Conservation (phyloP, 1,140 invertebrate genomes). For the Eufriesea mexicana region DNA sequence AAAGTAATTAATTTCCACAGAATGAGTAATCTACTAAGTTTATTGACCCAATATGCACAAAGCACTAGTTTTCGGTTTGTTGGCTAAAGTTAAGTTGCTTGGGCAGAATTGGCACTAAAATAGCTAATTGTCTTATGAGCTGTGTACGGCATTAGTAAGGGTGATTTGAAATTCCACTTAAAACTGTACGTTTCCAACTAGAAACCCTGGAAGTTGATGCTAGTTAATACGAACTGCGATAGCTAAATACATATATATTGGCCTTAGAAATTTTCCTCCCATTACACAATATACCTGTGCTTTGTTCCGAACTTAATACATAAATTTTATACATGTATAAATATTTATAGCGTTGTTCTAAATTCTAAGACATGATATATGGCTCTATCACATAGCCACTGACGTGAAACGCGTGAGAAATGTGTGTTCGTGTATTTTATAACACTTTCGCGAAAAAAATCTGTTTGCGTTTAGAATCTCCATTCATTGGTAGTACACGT, state of each 20-base stretch:
- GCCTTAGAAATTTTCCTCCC: not conserved
- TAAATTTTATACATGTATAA: too few relatives aligned
- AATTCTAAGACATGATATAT: too few relatives aligned
- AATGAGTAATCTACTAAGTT: not conserved
- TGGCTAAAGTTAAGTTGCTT: not conserved
- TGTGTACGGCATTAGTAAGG: not conserved
- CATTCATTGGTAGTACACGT: too few relatives aligned
- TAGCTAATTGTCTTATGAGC: not conserved
- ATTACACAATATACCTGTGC: not conserved
- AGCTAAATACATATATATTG: not conserved
- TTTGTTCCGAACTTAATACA: too few relatives aligned
- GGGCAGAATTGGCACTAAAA: not conserved
- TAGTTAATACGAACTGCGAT: not conserved
- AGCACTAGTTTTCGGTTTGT: not conserved
- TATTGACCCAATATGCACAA: not conserved
- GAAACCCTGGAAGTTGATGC: not conserved
- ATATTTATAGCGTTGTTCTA: too few relatives aligned
- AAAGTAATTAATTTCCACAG: not conserved
- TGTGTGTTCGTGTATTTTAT: too few relatives aligned
- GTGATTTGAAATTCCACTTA: slow-evolving; percentile 2
- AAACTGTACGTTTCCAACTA: not conserved
- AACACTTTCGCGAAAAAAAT: too few relatives aligned
- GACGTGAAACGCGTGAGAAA: too few relatives aligned
- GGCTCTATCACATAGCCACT: too few relatives aligned
- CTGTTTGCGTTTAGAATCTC: too few relatives aligned